Conservation (phyloP, 2,888 invertebrate species). For the Oxycera nigricornis region DNA sequence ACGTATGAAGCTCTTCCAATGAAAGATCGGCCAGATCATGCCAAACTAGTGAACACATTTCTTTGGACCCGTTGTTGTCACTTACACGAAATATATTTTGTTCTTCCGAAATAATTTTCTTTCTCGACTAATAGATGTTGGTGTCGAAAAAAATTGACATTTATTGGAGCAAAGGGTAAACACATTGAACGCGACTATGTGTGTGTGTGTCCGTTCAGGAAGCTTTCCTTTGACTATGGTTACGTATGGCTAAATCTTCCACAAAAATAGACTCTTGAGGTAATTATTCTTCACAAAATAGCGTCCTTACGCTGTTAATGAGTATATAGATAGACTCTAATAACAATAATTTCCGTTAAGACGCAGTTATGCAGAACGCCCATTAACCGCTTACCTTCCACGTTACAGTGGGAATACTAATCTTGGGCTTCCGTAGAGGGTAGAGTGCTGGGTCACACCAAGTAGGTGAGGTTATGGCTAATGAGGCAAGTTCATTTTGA, state of each 20-base stretch:
- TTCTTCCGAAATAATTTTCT: background rate
- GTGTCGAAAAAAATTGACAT: background rate
- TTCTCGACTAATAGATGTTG: too few species aligned
- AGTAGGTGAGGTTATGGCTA: background rate
- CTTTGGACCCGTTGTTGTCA: too few species aligned
- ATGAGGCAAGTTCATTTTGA: background rate
- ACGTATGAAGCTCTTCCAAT: too few species aligned
- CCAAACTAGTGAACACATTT: too few species aligned
- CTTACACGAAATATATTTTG: background rate
- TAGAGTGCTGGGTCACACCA: background rate
- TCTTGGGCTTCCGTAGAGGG: slow-evolving; percentile 8
- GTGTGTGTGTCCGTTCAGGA: background rate
- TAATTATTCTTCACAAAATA: slow-evolving; percentile 12
- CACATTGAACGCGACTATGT: background rate
- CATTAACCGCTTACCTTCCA: slow-evolving; percentile 44
- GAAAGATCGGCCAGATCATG: too few species aligned
- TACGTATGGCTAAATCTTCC: slow-evolving; percentile 10
- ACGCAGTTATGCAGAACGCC: slow-evolving; percentile 45
- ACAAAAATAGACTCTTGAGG: background rate
- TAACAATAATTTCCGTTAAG: slow-evolving; percentile 47
- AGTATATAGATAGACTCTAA: slow-evolving; percentile 39
- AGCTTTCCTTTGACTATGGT: background rate
- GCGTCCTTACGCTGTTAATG: background rate
- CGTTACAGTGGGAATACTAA: slow-evolving; percentile 26
- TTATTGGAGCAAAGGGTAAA: background rate